Conservation (phyloP, 1,140 invertebrate genomes). For the Hyles euphorbiae region DNA sequence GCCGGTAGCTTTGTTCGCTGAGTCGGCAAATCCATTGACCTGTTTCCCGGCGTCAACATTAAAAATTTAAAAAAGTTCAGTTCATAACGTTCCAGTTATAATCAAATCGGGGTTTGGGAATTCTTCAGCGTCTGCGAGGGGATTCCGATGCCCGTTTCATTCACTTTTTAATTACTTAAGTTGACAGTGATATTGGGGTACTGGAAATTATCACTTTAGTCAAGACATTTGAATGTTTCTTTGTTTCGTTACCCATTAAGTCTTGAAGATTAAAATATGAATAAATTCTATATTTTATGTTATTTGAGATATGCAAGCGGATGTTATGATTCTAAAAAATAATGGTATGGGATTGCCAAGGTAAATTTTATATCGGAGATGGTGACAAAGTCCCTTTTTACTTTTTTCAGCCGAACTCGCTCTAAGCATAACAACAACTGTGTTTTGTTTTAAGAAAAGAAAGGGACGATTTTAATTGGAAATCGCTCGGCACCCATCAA, state of each 20-base stretch:
- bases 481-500: neutral
- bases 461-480: neutral
- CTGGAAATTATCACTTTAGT: neutral
- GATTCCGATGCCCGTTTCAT: constrained; percentile 20
- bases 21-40: constrained; percentile 43
- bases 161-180: constrained; percentile 50
- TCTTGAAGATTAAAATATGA: no score
- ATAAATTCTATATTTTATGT: no score
- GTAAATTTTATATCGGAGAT: no score
- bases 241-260: neutral
- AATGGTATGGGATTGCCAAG: no score
- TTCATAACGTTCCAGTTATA: constrained; percentile 40
- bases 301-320: no score
- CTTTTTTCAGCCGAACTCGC: no score
- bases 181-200: constrained; percentile 21
- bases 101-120: constrained; percentile 32
- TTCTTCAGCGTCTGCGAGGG: constrained; percentile 28
- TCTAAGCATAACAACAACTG: no score
- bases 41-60: constrained; percentile 26
- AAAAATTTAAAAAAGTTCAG: constrained; percentile 43
- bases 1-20: constrained; percentile 26
- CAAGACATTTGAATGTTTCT: no score
- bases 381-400: no score
- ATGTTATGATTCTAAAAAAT: no score
- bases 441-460: neutral